Evolutionary conservation across 2,888 invertebrate genomes (phyloP).

Genomic region (Agrochola macilenta): DNA sequence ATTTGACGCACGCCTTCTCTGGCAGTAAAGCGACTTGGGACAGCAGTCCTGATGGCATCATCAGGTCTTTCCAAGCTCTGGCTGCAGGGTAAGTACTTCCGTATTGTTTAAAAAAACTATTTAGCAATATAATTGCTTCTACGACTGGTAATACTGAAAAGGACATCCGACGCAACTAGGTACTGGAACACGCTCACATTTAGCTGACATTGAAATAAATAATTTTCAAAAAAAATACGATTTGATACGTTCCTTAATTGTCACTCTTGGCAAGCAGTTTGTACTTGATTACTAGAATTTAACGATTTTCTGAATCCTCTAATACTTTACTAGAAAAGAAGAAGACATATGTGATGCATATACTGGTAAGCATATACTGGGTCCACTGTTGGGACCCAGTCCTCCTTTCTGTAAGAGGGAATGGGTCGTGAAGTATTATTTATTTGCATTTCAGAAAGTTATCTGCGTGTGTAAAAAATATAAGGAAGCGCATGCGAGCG

Average conservation of each 20-base stretch:
- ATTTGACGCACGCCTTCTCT: constrained; percentile 85
- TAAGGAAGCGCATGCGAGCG: constrained; percentile 91
- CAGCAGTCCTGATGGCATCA: constrained; percentile 87
- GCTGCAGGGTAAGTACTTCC: constrained; percentile 90
- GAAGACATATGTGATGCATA: too few relatives aligned
- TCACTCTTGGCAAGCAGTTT: not conserved
- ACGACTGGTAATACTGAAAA: not conserved
- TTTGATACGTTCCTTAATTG: not conserved
- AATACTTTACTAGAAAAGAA: too few relatives aligned
- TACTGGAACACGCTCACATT: too few relatives aligned
- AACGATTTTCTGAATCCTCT: not conserved
- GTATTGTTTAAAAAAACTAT: too few relatives aligned
- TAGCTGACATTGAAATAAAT: too few relatives aligned
- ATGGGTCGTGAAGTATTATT: too few relatives aligned
- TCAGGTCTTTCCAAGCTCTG: constrained; percentile 90
- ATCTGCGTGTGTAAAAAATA: constrained; percentile 91
- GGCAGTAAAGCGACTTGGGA: constrained; percentile 72
- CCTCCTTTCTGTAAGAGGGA: too few relatives aligned
- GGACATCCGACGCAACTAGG: not conserved
- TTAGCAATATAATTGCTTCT: not conserved
- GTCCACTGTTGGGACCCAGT: too few relatives aligned
- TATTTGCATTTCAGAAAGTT: constrained; percentile 90
- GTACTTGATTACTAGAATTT: too few relatives aligned
- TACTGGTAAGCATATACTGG: too few relatives aligned
- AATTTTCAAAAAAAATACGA: too few relatives aligned